Evolutionary conservation across 2,797 vertebrate species (phyloP).

Genomic region (Pogonophryne albipinna): DNA sequence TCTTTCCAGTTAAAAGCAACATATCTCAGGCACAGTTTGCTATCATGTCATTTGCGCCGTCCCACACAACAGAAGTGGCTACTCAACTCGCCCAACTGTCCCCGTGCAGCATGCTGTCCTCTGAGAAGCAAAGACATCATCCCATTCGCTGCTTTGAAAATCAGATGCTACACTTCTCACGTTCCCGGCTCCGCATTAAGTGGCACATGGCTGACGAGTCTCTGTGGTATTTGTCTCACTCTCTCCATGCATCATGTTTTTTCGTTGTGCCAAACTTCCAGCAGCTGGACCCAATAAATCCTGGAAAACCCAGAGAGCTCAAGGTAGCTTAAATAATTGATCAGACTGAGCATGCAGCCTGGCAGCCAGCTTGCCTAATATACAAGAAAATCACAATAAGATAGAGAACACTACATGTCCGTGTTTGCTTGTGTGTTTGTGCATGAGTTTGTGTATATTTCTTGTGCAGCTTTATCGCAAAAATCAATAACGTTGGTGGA

Average conservation of each 20-base stretch:
- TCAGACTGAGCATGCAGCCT: constrained; percentile 72
- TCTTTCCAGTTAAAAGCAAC: constrained; percentile 57
- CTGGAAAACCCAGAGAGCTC: constrained; percentile 75
- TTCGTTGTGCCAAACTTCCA: constrained; percentile 71
- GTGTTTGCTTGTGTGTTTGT: constrained; percentile 58
- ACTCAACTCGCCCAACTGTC: constrained; percentile 46
- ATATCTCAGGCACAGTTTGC: constrained; percentile 45
- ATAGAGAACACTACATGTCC: constrained; percentile 61
- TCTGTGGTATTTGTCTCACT: constrained; percentile 62
- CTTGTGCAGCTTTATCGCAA: constrained; percentile 44
- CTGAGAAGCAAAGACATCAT: constrained; percentile 52
- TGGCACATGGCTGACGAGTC: constrained; percentile 62
- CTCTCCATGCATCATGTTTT: constrained; percentile 65
- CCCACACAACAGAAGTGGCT: constrained; percentile 27
- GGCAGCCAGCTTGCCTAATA: constrained; percentile 74
- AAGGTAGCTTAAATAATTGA: constrained; percentile 83
- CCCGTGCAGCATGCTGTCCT: constrained; percentile 12
- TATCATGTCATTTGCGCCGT: constrained; percentile 36
- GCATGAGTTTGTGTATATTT: constrained; percentile 34
- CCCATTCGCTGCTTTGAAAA: constrained; percentile 40
- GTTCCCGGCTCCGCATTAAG: constrained; percentile 58
- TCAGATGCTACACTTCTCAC: constrained; percentile 41
- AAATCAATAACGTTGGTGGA: constrained; percentile 51
- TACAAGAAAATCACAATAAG: constrained; percentile 76
- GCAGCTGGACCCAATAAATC: constrained; percentile 80